Evolutionary conservation across 1,140 invertebrate species (phyloP).

Genomic region (Drosophila bifasciata): DNA sequence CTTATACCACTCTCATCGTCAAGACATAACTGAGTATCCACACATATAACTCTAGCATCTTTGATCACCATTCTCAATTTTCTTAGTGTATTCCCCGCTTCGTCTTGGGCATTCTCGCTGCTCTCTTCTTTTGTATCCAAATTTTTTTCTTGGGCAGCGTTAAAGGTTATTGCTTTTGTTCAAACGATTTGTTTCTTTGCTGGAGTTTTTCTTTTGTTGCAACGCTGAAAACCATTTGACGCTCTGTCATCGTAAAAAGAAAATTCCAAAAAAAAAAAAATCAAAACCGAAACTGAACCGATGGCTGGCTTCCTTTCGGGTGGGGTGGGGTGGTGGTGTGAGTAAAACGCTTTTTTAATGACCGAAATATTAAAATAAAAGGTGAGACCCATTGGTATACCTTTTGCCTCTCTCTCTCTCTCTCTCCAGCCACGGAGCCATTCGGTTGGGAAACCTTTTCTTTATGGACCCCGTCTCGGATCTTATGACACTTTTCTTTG

Average conservation of each 20-base stretch:
- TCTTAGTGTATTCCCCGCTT: not conserved
- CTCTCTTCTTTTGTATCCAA: not conserved
- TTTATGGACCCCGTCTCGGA: conserved; percentile 29
- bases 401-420: conserved; percentile 23
- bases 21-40: too few relatives aligned
- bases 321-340: too few relatives aligned
- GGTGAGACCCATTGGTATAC: conserved; percentile 25
- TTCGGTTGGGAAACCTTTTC: conserved; percentile 24
- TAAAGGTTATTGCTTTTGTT: conserved; percentile 34
- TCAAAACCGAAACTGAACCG: conserved; percentile 36
- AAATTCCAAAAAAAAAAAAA: not conserved
- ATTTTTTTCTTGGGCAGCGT: not conserved
- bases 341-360: conserved; percentile 43
- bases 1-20: too few relatives aligned
- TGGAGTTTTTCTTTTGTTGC: not conserved
- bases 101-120: not conserved
- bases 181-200: conserved; percentile 15
- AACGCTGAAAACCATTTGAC: not conserved
- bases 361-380: conserved; percentile 51
- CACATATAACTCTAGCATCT: too few relatives aligned
- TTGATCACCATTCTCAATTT: too few relatives aligned
- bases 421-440: conserved; percentile 21
- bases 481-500: conserved; percentile 47
- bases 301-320: conserved; percentile 19
- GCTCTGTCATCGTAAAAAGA: conserved; percentile 9